Conservation (phyloP, 2,113 vertebrate genomes). For the Epinephelus moara region DNA sequence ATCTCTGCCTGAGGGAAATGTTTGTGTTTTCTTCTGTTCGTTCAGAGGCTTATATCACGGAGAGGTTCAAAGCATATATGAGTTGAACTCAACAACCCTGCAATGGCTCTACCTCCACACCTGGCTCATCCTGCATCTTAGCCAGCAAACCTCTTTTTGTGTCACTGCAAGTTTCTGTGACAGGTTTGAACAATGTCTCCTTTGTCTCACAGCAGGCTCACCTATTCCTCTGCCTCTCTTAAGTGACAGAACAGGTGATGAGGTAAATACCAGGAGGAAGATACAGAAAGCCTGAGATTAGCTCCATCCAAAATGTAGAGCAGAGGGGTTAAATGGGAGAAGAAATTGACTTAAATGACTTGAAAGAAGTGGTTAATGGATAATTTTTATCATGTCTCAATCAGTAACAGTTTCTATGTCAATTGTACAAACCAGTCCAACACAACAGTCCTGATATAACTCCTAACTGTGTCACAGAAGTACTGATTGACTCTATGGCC, state of each 20-base stretch:
- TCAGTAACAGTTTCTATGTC: not conserved
- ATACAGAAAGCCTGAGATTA: slow-evolving; percentile 54
- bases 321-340: not conserved
- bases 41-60: slow-evolving; percentile 19
- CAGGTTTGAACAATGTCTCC: slow-evolving; percentile 55
- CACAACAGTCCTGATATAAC: not conserved
- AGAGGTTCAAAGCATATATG: slow-evolving; percentile 38
- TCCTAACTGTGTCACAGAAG: not conserved
- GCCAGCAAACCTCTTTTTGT: slow-evolving; percentile 43
- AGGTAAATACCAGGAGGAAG: slow-evolving; percentile 41
- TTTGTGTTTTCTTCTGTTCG: not conserved
- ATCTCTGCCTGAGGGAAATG: not conserved
- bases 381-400: not conserved
- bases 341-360: not conserved
- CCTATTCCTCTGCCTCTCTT: slow-evolving; percentile 26
- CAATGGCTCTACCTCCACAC: slow-evolving; percentile 31
- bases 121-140: slow-evolving; percentile 31
- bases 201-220: slow-evolving; percentile 53
- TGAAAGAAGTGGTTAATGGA: not conserved
- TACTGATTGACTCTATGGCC: not conserved
- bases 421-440: not conserved
- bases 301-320: not conserved
- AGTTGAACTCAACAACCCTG: slow-evolving; percentile 29
- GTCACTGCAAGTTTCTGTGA: slow-evolving; percentile 45
- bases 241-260: slow-evolving; percentile 51